These are phyloP conservation scores for Myodes glareolus DNA, from an alignment of 2,113 vertebrate genomes.

Conservation along the genomic window DNA sequence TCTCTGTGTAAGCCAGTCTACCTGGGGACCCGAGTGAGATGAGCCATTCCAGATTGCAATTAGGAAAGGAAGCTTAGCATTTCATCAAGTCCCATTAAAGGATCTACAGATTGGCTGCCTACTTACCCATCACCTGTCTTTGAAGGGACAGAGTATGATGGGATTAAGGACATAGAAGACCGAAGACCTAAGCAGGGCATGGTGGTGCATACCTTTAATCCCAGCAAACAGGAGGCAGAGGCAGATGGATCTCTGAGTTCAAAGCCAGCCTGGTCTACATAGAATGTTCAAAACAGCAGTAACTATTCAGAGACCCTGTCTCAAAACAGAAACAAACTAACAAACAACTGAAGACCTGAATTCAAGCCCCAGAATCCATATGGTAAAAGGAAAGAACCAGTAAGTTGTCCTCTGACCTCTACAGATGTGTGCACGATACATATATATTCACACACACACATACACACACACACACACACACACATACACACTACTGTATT, in stretches of 20 bases:
- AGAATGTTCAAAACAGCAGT: not conserved
- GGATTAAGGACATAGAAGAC: not conserved
- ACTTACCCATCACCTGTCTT: slow-evolving; percentile 19
- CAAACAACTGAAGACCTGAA: not conserved
- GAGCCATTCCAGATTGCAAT: not conserved
- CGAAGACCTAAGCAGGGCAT: not conserved
- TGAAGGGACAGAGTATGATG: not conserved
- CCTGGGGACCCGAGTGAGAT: not conserved
- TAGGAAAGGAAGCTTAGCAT: slow-evolving; percentile 1
- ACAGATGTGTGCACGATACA: not conserved
- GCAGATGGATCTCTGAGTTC: not conserved
- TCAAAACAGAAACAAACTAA: not conserved
- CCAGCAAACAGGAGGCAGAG: not conserved
- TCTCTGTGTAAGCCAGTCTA: slow-evolving; percentile 22
- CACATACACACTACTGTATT: not conserved
- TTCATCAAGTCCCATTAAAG: not conserved
- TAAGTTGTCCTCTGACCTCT: not conserved
- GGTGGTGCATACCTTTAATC: not conserved
- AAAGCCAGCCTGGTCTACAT: not conserved
- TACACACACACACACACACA: not conserved
- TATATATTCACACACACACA: not conserved
- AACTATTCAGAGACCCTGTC: not conserved
- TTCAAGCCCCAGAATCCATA: not conserved
- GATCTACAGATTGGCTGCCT: not conserved
- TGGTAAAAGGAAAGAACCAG: not conserved